Base-by-base conservation (phyloP, 2,797 vertebrate genomes). In the Balearica regulorum region DNA sequence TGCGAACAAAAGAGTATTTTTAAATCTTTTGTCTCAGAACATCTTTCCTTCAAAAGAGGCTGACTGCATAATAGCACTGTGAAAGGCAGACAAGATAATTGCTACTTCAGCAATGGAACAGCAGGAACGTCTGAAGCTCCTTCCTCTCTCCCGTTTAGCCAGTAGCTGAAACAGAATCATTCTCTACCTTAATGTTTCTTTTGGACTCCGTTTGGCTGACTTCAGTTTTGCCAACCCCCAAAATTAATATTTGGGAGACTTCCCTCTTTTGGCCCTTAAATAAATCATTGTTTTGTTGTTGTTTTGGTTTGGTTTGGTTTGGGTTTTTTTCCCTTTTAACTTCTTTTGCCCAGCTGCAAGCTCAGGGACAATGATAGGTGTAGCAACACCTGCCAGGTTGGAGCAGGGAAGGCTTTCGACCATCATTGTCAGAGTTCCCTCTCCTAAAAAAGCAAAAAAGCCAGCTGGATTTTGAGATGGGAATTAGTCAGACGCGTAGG, bases 121-220 rank as follows among this genome's bases (percentile, higher is more conserved):
- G n/a, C 39, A 69, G 66, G 69, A 93, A 87, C 0, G 4, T 75
- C 77, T 88, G 65, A 94, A 88, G 66, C 62, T 89, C 35, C 55
- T 85, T 97, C 80, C 87, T 93, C 62, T 88, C 54, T 84, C 19
- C 75, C 62, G 93, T 88, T 94, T 69, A 95, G 77, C 70, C 64
- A 79, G 62, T 29, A 88, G 73, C 70, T 96, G 83, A 84, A 95
- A 84, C 35, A 89, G 79, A 90, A 37, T 87, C 35, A 35, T 95
- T 46, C 73, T 76, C 66, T 87, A 43, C 55, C 78, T 94, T 96
- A 95, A 97, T 96, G 94, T 70, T 87, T 79, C 81, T 95, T 94
- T 95, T 97, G 95, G 93, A 96, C 86, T 95, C 80, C 65, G 15
- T 85, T 88, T 91, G 81, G 33, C 81, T 94, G 90, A 85, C 92